Evolutionary conservation across 1,140 invertebrate genomes (phyloP).

Genomic region (Laupala kohalensis): DNA sequence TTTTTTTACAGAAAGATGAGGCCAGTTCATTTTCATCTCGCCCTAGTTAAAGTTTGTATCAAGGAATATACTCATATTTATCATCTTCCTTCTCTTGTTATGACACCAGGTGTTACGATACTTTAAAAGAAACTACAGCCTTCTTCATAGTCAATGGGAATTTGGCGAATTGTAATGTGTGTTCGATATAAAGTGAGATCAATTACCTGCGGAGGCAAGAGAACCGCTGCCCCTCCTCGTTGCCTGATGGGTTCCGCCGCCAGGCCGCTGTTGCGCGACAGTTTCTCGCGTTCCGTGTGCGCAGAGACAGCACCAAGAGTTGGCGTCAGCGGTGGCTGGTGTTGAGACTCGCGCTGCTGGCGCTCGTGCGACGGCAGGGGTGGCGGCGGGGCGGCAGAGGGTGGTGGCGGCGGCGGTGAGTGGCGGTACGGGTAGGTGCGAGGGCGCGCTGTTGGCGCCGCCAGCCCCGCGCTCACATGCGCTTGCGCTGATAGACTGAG

Average conservation of each 20-base stretch:
- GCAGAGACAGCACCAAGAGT: slow-evolving; percentile 19
- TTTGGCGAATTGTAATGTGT: too few relatives aligned
- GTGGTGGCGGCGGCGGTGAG: background rate
- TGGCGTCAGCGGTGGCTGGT: slow-evolving; percentile 1
- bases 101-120: too few relatives aligned
- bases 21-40: too few relatives aligned
- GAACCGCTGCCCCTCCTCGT: background rate
- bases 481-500: slow-evolving; percentile 47
- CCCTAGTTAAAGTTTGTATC: too few relatives aligned
- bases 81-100: too few relatives aligned
- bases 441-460: slow-evolving; percentile 34
- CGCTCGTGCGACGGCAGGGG: slow-evolving; percentile 24
- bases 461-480: slow-evolving; percentile 21
- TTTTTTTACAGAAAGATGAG: too few relatives aligned
- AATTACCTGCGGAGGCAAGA: slow-evolving; percentile 2
- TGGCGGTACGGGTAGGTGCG: slow-evolving; percentile 44
- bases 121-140: too few relatives aligned
- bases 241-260: background rate
- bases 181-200: too few relatives aligned
- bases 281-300: slow-evolving; percentile 19
- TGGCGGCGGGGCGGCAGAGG: slow-evolving; percentile 35
- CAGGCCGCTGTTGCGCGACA: slow-evolving; percentile 10
- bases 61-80: too few relatives aligned
- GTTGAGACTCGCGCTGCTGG: background rate
- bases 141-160: too few relatives aligned